A percentile compares a stretch with the other conserved stretches of the same genome.
These are phyloP conservation scores for Bombus balteatus DNA, from an alignment of 1,140 invertebrate species.

Conservation along the genomic window DNA sequence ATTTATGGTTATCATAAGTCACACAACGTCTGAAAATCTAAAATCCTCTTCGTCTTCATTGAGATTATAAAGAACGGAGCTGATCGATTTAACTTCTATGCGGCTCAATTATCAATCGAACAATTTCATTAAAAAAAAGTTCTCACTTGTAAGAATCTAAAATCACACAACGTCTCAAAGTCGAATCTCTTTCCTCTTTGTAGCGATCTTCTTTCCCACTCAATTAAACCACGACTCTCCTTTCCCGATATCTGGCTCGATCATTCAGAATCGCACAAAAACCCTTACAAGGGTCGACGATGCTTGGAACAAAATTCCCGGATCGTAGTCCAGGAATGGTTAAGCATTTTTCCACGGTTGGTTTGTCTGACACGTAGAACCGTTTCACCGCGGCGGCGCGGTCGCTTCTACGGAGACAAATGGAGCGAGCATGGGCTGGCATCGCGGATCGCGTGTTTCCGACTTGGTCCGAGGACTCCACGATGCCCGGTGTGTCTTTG, in stretches of 20 bases:
- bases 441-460: slow-evolving; percentile 51
- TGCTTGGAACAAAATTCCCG: slow-evolving; percentile 31
- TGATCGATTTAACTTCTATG: too few species aligned
- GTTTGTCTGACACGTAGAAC: slow-evolving; percentile 22
- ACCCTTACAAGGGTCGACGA: slow-evolving; percentile 30
- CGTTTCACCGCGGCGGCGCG: slow-evolving; percentile 21
- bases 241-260: neutral
- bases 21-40: too few species aligned
- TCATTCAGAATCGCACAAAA: neutral
- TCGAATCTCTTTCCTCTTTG: too few species aligned
- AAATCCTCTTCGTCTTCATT: too few species aligned
- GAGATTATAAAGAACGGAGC: too few species aligned
- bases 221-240: neutral
- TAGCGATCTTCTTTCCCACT: neutral
- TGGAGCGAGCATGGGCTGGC: slow-evolving; percentile 52
- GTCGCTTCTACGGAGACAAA: slow-evolving; percentile 64
- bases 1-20: too few species aligned
- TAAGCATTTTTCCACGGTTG: slow-evolving; percentile 29
- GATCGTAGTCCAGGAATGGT: slow-evolving; percentile 28
- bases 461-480: slow-evolving; percentile 17
- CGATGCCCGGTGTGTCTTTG: slow-evolving; percentile 13
- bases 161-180: too few species aligned
- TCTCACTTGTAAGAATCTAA: too few species aligned
- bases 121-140: too few species aligned
- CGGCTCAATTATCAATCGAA: too few species aligned